These are phyloP conservation scores for Neoarius graeffei DNA, from an alignment of 2,113 vertebrate genomes.

Conservation along the genomic window DNA sequence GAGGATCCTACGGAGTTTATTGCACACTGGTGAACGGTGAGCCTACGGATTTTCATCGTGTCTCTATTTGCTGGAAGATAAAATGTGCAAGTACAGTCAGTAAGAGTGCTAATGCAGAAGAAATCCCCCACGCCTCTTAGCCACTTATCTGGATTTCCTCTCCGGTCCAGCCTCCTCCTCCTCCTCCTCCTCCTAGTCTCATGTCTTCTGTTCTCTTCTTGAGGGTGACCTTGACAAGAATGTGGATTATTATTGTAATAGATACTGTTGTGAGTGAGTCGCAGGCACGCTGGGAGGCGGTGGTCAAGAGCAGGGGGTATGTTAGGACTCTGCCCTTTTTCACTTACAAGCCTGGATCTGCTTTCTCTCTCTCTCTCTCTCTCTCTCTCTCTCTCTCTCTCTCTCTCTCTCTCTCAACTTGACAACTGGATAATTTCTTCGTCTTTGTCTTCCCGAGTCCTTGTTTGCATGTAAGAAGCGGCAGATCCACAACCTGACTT, in stretches of 20 bases:
- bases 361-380: neutral
- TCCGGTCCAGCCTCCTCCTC: slow-evolving; percentile 55
- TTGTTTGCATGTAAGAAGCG: slow-evolving; percentile 26
- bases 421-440: slow-evolving; percentile 49
- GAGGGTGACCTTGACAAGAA: slow-evolving; percentile 76
- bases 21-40: slow-evolving; percentile 59
- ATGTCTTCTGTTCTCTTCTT: neutral
- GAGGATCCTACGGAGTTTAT: slow-evolving; percentile 15
- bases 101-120: slow-evolving; percentile 54
- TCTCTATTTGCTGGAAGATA: slow-evolving; percentile 64
- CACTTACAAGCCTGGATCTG: slow-evolving; percentile 2
- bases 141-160: slow-evolving; percentile 74
- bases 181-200: neutral
- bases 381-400: slow-evolving; percentile 19
- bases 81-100: slow-evolving; percentile 64
- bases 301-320: slow-evolving; percentile 41
- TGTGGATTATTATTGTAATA: slow-evolving; percentile 75
- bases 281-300: slow-evolving; percentile 59
- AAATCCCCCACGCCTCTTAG: slow-evolving; percentile 65
- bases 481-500: neutral
- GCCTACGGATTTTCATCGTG: slow-evolving; percentile 62
- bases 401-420: slow-evolving; percentile 18
- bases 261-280: slow-evolving; percentile 72
- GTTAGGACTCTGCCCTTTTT: slow-evolving; percentile 18
- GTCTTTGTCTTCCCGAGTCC: neutral